Percentiles rank a stretch among this genome's conserved stretches.
Conservation (phyloP, 2,888 invertebrate genomes). For the Hirtodrosophila duncani region DNA sequence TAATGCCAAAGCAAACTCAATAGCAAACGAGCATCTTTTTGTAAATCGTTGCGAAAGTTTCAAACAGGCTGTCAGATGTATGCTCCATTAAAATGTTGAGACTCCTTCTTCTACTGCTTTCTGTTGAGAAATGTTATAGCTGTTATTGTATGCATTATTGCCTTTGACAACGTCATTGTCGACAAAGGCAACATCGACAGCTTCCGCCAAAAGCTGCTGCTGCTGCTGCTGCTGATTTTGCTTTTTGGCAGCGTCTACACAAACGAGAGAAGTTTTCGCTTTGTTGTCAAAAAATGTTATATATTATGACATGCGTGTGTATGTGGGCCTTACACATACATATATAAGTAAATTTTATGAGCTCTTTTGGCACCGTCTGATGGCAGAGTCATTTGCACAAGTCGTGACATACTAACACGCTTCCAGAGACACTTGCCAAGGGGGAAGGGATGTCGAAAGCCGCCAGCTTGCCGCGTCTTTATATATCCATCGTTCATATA, state of each 20-base stretch:
- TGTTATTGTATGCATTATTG: conserved; percentile 56
- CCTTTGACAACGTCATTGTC: conserved; percentile 58
- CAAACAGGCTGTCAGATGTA: no score
- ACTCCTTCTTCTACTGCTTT: no score
- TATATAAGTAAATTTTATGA: conserved; percentile 58
- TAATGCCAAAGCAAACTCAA: no score
- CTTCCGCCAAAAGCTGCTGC: conserved; percentile 42
- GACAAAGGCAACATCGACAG: conserved; percentile 64
- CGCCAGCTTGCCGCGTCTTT: conserved; percentile 39
- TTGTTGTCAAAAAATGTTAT: conserved; percentile 37
- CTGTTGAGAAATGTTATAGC: no score
- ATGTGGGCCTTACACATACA: no score
- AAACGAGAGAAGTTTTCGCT: no score
- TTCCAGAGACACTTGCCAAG: conserved; percentile 27
- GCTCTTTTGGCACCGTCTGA: conserved; percentile 67
- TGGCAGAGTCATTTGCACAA: conserved; percentile 66
- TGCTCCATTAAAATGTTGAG: no score
- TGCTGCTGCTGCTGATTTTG: conserved; percentile 6
- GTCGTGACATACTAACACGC: conserved; percentile 60
- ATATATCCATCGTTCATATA: conserved; percentile 6
- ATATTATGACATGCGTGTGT: conserved; percentile 16
- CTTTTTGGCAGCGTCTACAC: conserved; percentile 7
- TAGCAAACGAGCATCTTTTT: no score
- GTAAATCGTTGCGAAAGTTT: no score
- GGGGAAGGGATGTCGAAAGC: conserved; percentile 11